Evolutionary conservation across 92 coral and sea anemone genomes (phyloP), one percentile per base, ranked within the genome.

Genomic region (Umimayanthus kanabou): DNA sequence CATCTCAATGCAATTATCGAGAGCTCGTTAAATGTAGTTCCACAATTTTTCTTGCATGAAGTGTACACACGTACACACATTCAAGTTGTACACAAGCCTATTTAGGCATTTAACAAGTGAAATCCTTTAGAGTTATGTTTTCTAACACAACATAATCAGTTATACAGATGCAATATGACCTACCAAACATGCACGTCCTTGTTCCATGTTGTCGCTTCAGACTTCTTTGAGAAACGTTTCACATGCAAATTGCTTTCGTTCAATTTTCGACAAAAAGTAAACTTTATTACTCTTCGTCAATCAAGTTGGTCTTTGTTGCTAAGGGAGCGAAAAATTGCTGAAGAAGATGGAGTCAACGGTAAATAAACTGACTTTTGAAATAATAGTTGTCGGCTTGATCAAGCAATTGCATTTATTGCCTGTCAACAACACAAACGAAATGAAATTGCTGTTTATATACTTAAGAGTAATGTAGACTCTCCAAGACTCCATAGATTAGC

Each of bases 351-450:
- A 47, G 4, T 11, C 5, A 11, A 9, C 20, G 43, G 77, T 39
- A 73, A 73, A 73, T 11, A 73, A 73, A 73, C 77, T 33, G 77
- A 73, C 77, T 30, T 37, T 73, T 33, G 18, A 73, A 7, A 73
- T 37, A 18, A 73, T 73, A 29, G 39, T 73, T 6, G 26, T 61
- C 69, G 69, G 69, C 25, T 22, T 61, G 42, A 73, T 73, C 77
- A 73, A 73, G 23, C 20, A 45, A 73, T 61, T 61, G 7, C 26
- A 61, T 61, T 61, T 20, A 39, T 30, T 33, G 4, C 77, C 7
- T 30, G 77, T 73, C 39, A 33, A 73, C 42, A 73, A 73, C 25
- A 29, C 58, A 73, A 10, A 15, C 77, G 6, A 73, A 15, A 6
- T 16, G 43, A 76, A 76, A 28, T 20, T 76, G 9, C 28, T 22